These are phyloP conservation scores for Eulemur albifrons DNA, from an alignment of 2,797 vertebrate species.

Conservation along the genomic window DNA sequence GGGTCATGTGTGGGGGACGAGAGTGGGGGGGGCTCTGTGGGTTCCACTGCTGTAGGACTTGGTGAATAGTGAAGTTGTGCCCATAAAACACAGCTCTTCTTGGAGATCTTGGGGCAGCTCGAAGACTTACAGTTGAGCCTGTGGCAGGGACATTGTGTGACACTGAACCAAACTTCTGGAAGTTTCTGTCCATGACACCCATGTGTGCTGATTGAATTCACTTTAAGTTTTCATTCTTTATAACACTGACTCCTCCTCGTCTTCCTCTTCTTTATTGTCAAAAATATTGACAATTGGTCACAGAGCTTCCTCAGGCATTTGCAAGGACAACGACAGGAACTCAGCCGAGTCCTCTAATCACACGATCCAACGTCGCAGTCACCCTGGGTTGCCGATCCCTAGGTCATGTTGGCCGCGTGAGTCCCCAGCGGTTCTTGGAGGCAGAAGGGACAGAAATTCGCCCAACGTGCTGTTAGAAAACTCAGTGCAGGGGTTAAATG, in stretches of 20 bases:
- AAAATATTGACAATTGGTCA: background rate
- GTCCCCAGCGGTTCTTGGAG: fast-evolving
- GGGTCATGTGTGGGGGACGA: fast-evolving
- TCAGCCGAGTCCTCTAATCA: no score
- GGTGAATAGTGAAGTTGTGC: background rate
- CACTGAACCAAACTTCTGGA: background rate
- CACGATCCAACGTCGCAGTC: no score
- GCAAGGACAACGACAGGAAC: background rate
- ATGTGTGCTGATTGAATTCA: background rate
- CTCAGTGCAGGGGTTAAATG: background rate
- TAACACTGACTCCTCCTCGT: background rate
- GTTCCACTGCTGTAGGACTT: background rate
- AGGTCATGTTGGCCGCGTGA: fast-evolving
- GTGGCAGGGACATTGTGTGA: background rate
- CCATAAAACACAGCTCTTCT: background rate
- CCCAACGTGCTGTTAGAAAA: background rate
- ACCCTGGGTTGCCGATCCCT: no score
- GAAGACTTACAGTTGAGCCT: background rate
- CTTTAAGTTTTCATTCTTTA: background rate
- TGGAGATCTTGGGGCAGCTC: fast-evolving
- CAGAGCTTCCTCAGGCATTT: background rate
- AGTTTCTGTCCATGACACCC: background rate
- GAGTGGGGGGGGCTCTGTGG: fast-evolving
- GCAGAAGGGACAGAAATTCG: fast-evolving
- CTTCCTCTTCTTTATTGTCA: background rate